Evolutionary conservation across 2,113 vertebrate genomes (phyloP).

Genomic region (Machaerirhynchus nigripectus): DNA sequence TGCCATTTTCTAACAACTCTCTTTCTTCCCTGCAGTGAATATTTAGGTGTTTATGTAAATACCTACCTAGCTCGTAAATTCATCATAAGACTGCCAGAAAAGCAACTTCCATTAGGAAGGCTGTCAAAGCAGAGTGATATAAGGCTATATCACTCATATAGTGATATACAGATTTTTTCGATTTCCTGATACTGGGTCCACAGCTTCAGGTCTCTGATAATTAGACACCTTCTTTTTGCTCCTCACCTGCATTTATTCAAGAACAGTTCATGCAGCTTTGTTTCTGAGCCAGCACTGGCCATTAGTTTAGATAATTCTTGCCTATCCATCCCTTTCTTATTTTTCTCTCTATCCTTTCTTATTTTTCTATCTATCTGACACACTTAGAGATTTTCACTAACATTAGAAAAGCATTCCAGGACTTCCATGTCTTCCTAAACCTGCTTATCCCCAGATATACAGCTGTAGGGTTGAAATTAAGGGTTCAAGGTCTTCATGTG

Average conservation of each 20-base stretch:
- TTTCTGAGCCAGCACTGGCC: not conserved
- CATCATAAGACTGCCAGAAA: not conserved
- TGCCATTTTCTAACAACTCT: not conserved
- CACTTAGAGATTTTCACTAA: not conserved
- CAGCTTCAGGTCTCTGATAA: not conserved
- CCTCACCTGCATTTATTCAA: not conserved
- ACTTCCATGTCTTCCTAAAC: not conserved
- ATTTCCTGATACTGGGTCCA: not conserved
- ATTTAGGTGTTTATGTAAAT: not conserved
- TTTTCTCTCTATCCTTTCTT: not conserved
- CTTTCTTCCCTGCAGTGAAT: not conserved
- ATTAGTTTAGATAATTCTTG: not conserved
- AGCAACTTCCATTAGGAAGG: not conserved
- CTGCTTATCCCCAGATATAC: not conserved
- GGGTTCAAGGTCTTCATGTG: not conserved
- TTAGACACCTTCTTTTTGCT: not conserved
- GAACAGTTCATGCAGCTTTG: not conserved
- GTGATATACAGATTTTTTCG: not conserved
- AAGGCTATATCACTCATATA: not conserved
- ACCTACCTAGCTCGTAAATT: not conserved
- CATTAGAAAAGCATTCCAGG: not conserved
- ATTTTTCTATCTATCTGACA: not conserved
- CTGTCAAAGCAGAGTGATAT: not conserved
- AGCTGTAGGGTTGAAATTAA: not conserved
- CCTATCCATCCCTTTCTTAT: not conserved